A percentile compares a stretch with the other conserved stretches of the same genome.
These are phyloP conservation scores for Harlomillsia oculata DNA, from an alignment of 1,140 invertebrate species.

Conservation along the genomic window DNA sequence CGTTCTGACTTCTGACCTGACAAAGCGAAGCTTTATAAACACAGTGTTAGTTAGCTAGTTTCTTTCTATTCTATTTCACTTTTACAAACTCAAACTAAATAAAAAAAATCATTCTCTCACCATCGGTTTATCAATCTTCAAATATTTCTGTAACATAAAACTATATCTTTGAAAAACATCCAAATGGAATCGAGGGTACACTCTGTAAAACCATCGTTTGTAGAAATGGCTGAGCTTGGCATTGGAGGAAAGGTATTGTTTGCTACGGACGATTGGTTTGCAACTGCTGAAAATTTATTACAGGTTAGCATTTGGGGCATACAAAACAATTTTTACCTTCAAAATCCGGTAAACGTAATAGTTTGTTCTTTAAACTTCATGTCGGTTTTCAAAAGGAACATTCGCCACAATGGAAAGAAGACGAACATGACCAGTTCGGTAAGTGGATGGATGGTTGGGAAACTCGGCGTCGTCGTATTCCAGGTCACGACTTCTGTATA, in stretches of 20 bases:
- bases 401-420: conserved; percentile 50
- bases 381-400: neutral
- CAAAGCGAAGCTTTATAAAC: too few relatives aligned
- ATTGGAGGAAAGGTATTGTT: conserved; percentile 48
- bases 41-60: too few relatives aligned
- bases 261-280: conserved; percentile 59
- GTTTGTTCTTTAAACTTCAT: conserved; percentile 4
- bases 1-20: too few relatives aligned
- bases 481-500: conserved; percentile 57
- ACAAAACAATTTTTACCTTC: neutral
- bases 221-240: conserved; percentile 37
- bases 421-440: conserved; percentile 53
- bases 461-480: conserved; percentile 51
- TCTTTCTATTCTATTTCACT: too few relatives aligned
- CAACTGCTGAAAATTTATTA: conserved; percentile 54
- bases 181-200: too few relatives aligned
- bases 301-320: too few relatives aligned
- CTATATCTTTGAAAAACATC: too few relatives aligned
- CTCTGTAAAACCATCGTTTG: too few relatives aligned
- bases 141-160: neutral
- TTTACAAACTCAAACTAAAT: too few relatives aligned
- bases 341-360: too few relatives aligned
- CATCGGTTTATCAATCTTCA: too few relatives aligned
- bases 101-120: too few relatives aligned
- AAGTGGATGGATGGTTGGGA: conserved; percentile 68